phyloP scores from a whole-genome alignment of 1,140 invertebrate genomes.

The Amyelois transitella region DNA sequence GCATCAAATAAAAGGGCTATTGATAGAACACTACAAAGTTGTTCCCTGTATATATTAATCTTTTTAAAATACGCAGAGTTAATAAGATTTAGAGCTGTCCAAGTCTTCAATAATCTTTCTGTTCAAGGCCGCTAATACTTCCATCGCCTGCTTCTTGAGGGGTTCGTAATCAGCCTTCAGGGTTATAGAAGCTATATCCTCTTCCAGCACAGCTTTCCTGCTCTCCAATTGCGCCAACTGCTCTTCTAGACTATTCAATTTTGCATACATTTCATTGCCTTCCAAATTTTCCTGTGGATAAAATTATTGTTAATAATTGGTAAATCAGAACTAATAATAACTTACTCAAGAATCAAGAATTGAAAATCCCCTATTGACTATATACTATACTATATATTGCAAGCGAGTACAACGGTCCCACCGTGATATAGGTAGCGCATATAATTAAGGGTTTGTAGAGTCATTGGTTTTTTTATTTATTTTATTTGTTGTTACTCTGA shows the following conservation, averaged over 20 bases:
- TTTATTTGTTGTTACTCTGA: too few species aligned
- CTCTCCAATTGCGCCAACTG: conserved; percentile 80
- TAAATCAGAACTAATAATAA: background rate
- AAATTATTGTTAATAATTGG: background rate
- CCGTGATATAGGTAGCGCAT: too few species aligned
- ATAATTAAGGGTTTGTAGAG: too few species aligned
- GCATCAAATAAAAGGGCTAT: too few species aligned
- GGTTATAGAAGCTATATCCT: conserved; percentile 78
- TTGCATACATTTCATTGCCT: conserved; percentile 81
- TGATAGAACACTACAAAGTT: background rate
- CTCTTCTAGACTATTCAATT: conserved; percentile 79
- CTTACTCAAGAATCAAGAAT: too few species aligned
- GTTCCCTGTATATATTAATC: background rate
- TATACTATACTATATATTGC: too few species aligned
- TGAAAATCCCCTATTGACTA: too few species aligned
- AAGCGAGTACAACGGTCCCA: too few species aligned
- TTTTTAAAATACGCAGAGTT: background rate
- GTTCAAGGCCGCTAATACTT: conserved; percentile 31
- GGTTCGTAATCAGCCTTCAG: conserved; percentile 79
- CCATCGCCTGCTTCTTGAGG: conserved; percentile 68
- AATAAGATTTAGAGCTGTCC: conserved; percentile 40
- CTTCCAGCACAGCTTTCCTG: conserved; percentile 78
- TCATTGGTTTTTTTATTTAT: too few species aligned
- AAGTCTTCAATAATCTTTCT: conserved; percentile 45
- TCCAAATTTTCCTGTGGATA: conserved; percentile 75